Percentiles rank a stretch among this genome's conserved stretches.
Conservation (phyloP, 2,888 invertebrate genomes). For the Tineola bisselliella region DNA sequence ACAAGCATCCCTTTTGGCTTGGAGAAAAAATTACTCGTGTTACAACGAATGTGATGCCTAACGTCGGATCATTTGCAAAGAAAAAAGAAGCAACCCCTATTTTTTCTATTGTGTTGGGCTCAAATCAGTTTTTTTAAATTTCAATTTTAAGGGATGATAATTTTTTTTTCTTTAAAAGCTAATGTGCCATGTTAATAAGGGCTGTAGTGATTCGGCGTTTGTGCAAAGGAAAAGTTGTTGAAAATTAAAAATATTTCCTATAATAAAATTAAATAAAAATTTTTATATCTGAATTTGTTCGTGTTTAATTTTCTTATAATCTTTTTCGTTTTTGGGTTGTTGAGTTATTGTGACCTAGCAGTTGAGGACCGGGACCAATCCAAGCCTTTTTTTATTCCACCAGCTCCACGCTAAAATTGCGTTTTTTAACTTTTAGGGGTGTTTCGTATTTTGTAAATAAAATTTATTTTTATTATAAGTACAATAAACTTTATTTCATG, state of each 20-base stretch:
- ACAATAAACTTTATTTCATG: too few relatives aligned
- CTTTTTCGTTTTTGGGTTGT: too few relatives aligned
- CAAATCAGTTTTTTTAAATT: not conserved
- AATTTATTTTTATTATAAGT: too few relatives aligned
- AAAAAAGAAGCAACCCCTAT: not conserved
- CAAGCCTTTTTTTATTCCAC: too few relatives aligned
- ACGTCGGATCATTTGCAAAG: not conserved
- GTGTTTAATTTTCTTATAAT: conserved; percentile 32
- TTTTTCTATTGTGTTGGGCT: not conserved
- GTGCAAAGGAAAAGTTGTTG: conserved; percentile 38
- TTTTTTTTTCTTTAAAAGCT: not conserved
- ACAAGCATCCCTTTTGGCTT: not conserved
- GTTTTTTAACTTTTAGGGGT: too few relatives aligned
- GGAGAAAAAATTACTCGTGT: not conserved
- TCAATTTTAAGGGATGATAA: not conserved
- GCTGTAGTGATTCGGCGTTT: not conserved
- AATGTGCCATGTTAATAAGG: conserved; percentile 8
- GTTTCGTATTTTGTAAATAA: too few relatives aligned
- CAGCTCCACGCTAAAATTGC: too few relatives aligned
- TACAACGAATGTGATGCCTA: not conserved
- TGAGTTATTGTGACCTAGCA: too few relatives aligned
- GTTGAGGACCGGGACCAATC: too few relatives aligned
- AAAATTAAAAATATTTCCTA: conserved; percentile 68
- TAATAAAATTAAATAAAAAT: conserved; percentile 68
- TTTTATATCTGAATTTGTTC: conserved; percentile 57